A percentile compares a stretch with the other conserved stretches of the same genome.
Evolutionary conservation across 2,113 vertebrate genomes (phyloP).

Genomic region (Alexandromys fortis): DNA sequence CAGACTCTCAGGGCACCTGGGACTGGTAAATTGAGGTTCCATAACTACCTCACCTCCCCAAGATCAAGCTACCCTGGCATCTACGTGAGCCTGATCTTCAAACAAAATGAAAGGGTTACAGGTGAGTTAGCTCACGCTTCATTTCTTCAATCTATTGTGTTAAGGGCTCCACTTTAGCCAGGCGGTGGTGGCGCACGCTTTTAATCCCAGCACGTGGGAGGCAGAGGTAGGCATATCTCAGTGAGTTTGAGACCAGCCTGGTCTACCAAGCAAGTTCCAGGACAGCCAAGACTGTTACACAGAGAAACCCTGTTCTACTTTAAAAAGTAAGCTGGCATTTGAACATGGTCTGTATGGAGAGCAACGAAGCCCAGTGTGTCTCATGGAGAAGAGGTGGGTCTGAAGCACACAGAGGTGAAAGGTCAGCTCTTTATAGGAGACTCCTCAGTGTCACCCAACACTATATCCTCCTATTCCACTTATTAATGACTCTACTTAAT

Average conservation of each 20-base stretch:
- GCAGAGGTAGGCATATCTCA: no score
- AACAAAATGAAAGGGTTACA: not conserved
- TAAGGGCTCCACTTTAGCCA: not conserved
- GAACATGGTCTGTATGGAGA: not conserved
- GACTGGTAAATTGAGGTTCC: not conserved
- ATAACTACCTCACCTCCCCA: not conserved
- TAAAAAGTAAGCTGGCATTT: slow-evolving; percentile 9
- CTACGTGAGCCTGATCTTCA: not conserved
- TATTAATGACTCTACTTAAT: slow-evolving; percentile 74
- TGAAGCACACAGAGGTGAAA: slow-evolving; percentile 77
- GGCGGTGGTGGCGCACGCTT: no score
- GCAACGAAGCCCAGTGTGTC: not conserved
- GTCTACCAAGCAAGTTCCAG: no score
- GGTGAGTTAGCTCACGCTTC: not conserved
- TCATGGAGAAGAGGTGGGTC: not conserved
- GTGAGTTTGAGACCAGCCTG: no score
- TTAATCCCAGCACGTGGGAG: no score
- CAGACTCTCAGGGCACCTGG: not conserved
- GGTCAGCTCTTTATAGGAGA: slow-evolving; percentile 68
- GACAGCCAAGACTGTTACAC: no score
- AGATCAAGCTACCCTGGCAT: not conserved
- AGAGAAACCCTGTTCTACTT: not conserved
- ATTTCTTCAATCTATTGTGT: not conserved
- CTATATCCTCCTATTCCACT: slow-evolving; percentile 75
- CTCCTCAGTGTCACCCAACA: slow-evolving; percentile 60